Percentiles rank a stretch among this genome's conserved stretches.
Conservation (phyloP, 2,888 invertebrate genomes). For the Onchidella celtica region DNA sequence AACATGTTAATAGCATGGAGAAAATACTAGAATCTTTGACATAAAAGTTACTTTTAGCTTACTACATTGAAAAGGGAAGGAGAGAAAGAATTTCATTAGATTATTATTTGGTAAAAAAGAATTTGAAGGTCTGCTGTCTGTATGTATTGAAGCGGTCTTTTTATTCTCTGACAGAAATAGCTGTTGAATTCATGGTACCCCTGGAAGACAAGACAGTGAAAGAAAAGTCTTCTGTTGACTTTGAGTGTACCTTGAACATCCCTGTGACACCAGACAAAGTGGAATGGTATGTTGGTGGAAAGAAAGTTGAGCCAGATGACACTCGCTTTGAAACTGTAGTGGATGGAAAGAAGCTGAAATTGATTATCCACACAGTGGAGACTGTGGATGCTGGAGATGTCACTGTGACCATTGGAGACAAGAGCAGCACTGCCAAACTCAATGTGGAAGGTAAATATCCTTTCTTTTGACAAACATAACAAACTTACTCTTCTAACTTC, state of each 20-base stretch:
- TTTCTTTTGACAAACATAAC: too few species aligned
- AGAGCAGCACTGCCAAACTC: slow-evolving; percentile 53
- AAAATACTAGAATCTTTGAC: too few species aligned
- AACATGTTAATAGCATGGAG: too few species aligned
- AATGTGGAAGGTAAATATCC: slow-evolving; percentile 64
- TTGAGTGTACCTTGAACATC: slow-evolving; percentile 96
- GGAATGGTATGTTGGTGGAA: slow-evolving; percentile 91
- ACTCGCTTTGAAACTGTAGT: slow-evolving; percentile 84
- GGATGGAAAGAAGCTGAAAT: slow-evolving; percentile 59
- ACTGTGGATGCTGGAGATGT: slow-evolving; percentile 59
- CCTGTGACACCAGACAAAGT: slow-evolving; percentile 95
- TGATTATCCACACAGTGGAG: slow-evolving; percentile 58
- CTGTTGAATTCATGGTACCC: slow-evolving; percentile 57
- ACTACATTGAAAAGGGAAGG: too few species aligned
- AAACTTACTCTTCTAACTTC: too few species aligned
- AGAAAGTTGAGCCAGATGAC: slow-evolving; percentile 90
- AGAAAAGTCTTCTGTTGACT: slow-evolving; percentile 83
- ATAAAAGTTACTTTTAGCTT: too few species aligned
- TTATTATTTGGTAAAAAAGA: too few species aligned
- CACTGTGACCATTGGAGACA: slow-evolving; percentile 59
- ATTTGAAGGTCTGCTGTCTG: too few species aligned
- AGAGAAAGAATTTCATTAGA: slow-evolving; percentile 52
- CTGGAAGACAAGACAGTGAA: slow-evolving; percentile 57
- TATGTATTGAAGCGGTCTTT: too few species aligned
- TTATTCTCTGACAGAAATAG: slow-evolving; percentile 53